Conservation (phyloP, 2,113 vertebrate genomes). For the Canis aureus region DNA sequence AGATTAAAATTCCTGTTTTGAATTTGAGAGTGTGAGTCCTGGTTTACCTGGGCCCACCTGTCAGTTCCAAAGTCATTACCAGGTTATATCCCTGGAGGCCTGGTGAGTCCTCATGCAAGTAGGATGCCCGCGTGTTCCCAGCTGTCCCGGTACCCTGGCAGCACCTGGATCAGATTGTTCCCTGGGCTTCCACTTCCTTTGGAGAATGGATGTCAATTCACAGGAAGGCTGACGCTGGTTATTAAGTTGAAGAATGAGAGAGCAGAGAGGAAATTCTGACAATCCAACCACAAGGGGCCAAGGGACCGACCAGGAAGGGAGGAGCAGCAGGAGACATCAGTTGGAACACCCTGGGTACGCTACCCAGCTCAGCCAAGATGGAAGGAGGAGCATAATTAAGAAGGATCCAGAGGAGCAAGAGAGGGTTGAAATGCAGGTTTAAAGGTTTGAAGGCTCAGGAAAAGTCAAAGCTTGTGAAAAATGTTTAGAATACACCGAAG, state of each 20-base stretch:
- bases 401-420: neutral
- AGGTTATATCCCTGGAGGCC: neutral
- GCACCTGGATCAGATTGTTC: neutral
- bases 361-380: neutral
- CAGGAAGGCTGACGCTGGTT: neutral
- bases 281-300: neutral
- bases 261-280: neutral
- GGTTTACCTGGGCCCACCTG: neutral
- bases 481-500: neutral
- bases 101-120: neutral
- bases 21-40: neutral
- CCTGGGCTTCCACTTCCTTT: neutral
- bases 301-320: fast-evolving
- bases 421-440: fast-evolving
- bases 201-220: neutral
- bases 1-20: neutral
- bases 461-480: neutral
- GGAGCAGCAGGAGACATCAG: neutral
- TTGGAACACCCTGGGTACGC: fast-evolving
- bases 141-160: neutral
- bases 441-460: neutral
- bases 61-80: neutral
- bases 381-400: neutral
- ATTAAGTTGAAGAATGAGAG: neutral
- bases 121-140: neutral